Base-by-base conservation (phyloP, 2,888 invertebrate species). In the Cheilosia soror region DNA sequence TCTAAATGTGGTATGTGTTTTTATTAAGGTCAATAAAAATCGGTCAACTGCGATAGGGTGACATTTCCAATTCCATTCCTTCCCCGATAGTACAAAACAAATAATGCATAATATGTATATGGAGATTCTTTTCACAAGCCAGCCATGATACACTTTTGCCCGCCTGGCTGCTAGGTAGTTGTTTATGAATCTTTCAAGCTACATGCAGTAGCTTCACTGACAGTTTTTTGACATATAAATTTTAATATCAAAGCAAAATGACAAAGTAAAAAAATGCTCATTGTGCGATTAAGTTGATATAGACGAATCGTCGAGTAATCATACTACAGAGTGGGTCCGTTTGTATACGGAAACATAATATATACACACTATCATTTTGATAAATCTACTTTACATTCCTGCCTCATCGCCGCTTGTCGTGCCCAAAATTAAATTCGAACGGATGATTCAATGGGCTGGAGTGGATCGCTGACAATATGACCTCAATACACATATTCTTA, bases 21-120 rank as follows among this genome's bases (percentile, higher is more conserved):
- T 68, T 72, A 83, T 63, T 83, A 72, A 77, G 77, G 82, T 68
- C 49, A 83, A 83, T 78, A 83, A 83, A 72, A 73, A 73, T 68
- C 66, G 79, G 72, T 66, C 65, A 58, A 65, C 60, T 72, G 71
- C 71, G 68, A 65, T 51, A 62, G 53, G 62, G 25, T 31, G 53
- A 42, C n/a, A 11, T 20, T 20, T 27, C 0, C 58, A 13, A 29
- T 5, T 5, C 6, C 7, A 6, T 5, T 0, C 6, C 51, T 13
- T 3, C 29, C 3, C 25, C 44, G 31, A 15, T 20, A 60, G 11
- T 11, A 4, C 37, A 37, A 31, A 80, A 31, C 60, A 40, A 33
- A 75, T 69, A 47, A 81, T 69, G 44, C 44, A 47, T 40, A 53
- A 42, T 29, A 29, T n/a, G n/a, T 27, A 27, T 37, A 11, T 37